These are phyloP conservation scores for Rhadina sibilatrix DNA, from an alignment of 2,113 vertebrate species.

Conservation along the genomic window DNA sequence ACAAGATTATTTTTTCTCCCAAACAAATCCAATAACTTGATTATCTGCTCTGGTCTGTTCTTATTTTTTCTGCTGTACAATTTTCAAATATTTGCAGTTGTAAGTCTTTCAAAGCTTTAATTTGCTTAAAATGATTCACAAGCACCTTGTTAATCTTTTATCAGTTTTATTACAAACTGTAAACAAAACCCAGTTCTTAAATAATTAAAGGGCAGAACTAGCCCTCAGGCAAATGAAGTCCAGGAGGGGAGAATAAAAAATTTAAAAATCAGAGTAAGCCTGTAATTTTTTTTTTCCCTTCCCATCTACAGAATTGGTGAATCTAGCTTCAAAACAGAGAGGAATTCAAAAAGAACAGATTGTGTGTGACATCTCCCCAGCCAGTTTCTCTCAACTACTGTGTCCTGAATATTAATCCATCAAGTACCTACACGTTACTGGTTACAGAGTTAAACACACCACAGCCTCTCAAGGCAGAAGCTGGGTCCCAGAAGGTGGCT, in stretches of 20 bases:
- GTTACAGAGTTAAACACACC: not conserved
- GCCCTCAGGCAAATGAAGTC: constrained; percentile 45
- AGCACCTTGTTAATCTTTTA: constrained; percentile 72
- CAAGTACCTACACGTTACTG: not conserved
- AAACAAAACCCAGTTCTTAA: constrained; percentile 70
- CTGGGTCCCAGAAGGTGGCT: not conserved
- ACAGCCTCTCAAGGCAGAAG: not conserved
- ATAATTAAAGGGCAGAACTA: constrained; percentile 66
- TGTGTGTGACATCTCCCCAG: constrained; percentile 28
- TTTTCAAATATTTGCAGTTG: constrained; percentile 51
- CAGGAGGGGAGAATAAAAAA: not conserved
- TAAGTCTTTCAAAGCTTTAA: constrained; percentile 55
- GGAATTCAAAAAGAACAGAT: constrained; percentile 39
- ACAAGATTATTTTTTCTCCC: not conserved
- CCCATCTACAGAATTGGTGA: not conserved
- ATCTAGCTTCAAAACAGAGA: constrained; percentile 6
- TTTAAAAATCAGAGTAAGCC: constrained; percentile 15
- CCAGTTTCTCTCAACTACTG: constrained; percentile 19
- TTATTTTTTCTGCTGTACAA: not conserved
- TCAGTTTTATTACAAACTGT: constrained; percentile 68
- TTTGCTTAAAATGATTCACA: constrained; percentile 56
- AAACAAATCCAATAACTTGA: constrained; percentile 34
- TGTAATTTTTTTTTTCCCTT: not conserved
- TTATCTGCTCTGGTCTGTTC: constrained; percentile 16
- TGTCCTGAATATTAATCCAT: constrained; percentile 60